Percentiles rank a stretch among this genome's conserved stretches.
Evolutionary conservation across 2,888 invertebrate genomes (phyloP).

Genomic region (Lasioglossum lativentre): DNA sequence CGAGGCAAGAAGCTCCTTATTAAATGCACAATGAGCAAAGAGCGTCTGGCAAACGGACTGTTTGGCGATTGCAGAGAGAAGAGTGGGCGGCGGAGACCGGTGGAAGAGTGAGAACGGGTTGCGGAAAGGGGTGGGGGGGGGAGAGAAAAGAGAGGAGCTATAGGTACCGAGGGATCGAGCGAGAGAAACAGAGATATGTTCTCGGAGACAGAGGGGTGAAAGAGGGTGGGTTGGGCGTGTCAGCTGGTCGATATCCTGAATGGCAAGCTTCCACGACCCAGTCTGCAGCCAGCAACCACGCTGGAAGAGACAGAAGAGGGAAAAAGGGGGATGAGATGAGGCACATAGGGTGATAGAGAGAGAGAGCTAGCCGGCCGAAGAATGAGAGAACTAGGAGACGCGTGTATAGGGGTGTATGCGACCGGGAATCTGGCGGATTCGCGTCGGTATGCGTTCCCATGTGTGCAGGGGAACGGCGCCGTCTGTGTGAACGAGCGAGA

Average conservation of each 20-base stretch:
- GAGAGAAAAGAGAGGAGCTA: neutral
- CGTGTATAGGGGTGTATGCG: constrained; percentile 15
- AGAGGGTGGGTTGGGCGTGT: constrained; percentile 76
- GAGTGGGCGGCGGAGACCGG: constrained; percentile 42
- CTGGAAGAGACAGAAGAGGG: constrained; percentile 28
- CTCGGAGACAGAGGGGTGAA: constrained; percentile 22
- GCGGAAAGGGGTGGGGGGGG: constrained; percentile 14
- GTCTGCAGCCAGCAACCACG: constrained; percentile 65
- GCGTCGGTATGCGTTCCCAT: neutral
- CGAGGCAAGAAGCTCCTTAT: constrained; percentile 64
- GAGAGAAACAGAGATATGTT: constrained; percentile 11
- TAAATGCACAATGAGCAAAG: constrained; percentile 64
- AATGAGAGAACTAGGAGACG: constrained; percentile 29
- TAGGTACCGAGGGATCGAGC: constrained; percentile 22
- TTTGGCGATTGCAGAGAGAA: constrained; percentile 67
- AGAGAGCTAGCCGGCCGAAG: constrained; percentile 8
- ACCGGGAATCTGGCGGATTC: constrained; percentile 16
- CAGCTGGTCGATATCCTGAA: constrained; percentile 82
- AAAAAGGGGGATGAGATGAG: constrained; percentile 4
- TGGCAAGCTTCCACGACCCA: constrained; percentile 76
- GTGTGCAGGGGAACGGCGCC: neutral
- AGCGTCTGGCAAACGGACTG: constrained; percentile 67
- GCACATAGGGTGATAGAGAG: neutral
- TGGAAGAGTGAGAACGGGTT: neutral
- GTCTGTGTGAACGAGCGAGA: neutral